Base-by-base conservation (phyloP, 2,113 vertebrate genomes). In the Dicerorhinus sumatrensis region DNA sequence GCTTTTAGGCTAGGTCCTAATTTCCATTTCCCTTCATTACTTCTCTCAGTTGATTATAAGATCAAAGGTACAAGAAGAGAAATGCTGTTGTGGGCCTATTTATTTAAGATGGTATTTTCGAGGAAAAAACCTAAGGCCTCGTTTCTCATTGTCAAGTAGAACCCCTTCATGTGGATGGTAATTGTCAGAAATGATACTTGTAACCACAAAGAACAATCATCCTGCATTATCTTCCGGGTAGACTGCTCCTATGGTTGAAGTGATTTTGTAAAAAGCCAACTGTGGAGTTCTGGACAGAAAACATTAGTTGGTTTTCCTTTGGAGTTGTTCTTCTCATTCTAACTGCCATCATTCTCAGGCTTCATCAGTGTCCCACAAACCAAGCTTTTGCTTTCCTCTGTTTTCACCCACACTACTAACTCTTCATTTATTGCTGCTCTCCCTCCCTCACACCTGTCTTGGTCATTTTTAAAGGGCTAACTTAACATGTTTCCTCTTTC, bases 181-280 rank as follows among this genome's bases (percentile, higher is more conserved):
- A 87, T 95, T 95, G 89, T 79, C 70, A 82, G 80, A 83, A 94
- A 73, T 83, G 36, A 46, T 76, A 65, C 84, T 97, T 96, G 63
- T 73, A 93, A 75, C 82, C 51, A 63, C 69, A 80, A 13, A 90
- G 73, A 90, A 72, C 33, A 94, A 9, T 72, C 17, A 20, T 88
- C 25, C 77, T 27, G 10, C 3, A 4, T 69, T 91, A 72, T 87
- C 94, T 88, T 79, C 42, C 79, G 65, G 31, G 56, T 95, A 54
- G 58, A 69, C 56, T 62, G n/a, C 48, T 62, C 36, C 56, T 85
- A 0, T 77, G 48, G 76, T 92, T 54, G 21, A 39, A 73, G 2
- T 75, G 67, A 82, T 48, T 69, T 85, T 60, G 27, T 89, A n/a
- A 51, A 95, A 89, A 51, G 58, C 33, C 65, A 51, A 29, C 25